Evolutionary conservation across 2,113 vertebrate genomes (phyloP), one percentile per base, ranked within the genome.

Genomic region (Sapayoa aenigma): DNA sequence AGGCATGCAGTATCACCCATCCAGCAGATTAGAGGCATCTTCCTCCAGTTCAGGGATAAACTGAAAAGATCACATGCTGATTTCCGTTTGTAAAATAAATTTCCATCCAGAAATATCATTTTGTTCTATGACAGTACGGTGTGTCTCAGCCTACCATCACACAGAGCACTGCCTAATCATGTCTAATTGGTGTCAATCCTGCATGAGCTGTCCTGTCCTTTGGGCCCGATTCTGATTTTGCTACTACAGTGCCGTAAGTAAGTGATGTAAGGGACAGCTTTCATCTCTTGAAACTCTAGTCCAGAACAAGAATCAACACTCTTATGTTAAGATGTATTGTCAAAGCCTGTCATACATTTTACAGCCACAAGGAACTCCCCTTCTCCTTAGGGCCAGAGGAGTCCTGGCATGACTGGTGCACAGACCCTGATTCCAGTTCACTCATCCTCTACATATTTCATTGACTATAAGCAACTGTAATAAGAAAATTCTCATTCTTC

Each of bases 401-500:
- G 46, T 5, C 55, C 67, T 60, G 25, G 58, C 20, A 24, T 1
- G 24, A 55, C 46, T 2, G 18, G 5, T 2, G n/a, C 33, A 47
- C 1, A 1, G 33, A 27, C 19, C 53, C 79, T 4, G 9, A 50
- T 5, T 44, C n/a, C 68, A 42, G 7, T 2, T 62, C 52, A 24
- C 81, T 35, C 75, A 35, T 25, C 14, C 84, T 35, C 35, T 6
- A 10, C 6, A 50, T 11, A 8, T 22, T 56, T 59, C 74, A 46
- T 2, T 0, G 0, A 39, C 17, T 8, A 5, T 4, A 31, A 65
- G 12, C 17, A 67, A 22, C 49, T 52, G 44, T 3, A 73, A 9
- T 2, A 60, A 31, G 20, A 74, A 55, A 20, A 74, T 31, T 67
- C 28, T 91, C 41, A 15, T 84, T 68, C 71, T 79, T 79, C 87